Evolutionary conservation across 2,113 vertebrate species (phyloP).

Genomic region (Petaurus breviceps): DNA sequence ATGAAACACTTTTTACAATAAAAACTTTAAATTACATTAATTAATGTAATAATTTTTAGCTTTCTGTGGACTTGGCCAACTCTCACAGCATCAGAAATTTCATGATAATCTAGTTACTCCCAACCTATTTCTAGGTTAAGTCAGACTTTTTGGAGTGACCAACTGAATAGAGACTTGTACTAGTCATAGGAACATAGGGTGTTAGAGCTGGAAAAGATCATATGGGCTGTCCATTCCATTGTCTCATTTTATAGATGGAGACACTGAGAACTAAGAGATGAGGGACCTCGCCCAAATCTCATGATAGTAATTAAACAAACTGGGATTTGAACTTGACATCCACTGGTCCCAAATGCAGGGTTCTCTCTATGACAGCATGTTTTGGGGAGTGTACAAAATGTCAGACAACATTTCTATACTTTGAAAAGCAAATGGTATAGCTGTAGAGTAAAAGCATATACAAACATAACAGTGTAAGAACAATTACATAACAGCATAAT

Average conservation of each 20-base stretch:
- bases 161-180: not conserved
- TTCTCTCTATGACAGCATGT: not conserved
- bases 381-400: not conserved
- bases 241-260: not conserved
- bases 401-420: not conserved
- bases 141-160: not conserved
- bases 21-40: not conserved
- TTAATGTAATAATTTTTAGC: not conserved
- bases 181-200: not conserved
- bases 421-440: not conserved
- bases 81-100: not conserved
- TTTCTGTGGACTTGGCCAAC: not conserved
- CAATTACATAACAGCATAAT: not conserved
- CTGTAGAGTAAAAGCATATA: not conserved
- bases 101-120: not conserved
- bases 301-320: not conserved
- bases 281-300: not conserved
- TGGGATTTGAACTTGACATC: not conserved
- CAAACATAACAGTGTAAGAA: not conserved
- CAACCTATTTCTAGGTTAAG: not conserved
- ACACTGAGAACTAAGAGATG: not conserved
- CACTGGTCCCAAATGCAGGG: not conserved
- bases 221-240: not conserved
- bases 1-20: not conserved
- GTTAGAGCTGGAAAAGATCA: not conserved